These are phyloP conservation scores for Sebastes dallii DNA, from an alignment of 2,797 vertebrate species.

Conservation along the genomic window DNA sequence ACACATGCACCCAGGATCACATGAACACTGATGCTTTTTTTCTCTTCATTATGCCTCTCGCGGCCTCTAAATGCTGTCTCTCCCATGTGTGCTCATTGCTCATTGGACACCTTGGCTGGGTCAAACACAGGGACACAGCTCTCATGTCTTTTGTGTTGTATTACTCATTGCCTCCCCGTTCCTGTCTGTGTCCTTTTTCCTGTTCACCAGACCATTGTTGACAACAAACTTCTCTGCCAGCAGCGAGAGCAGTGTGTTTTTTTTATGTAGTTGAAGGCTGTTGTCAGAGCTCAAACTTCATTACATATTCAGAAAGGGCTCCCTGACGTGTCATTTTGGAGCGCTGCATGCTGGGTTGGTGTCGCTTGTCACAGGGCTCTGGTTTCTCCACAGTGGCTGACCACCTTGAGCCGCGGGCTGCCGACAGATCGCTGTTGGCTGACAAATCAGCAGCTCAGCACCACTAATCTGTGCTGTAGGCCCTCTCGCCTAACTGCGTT, in stretches of 20 bases:
- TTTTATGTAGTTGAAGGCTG: constrained; percentile 52
- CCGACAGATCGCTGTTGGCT: constrained; percentile 69
- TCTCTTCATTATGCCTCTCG: constrained; percentile 21
- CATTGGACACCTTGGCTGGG: constrained; percentile 40
- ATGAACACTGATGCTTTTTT: neutral
- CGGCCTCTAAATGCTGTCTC: constrained; percentile 35
- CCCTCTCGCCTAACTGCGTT: constrained; percentile 67
- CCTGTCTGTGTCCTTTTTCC: constrained; percentile 42
- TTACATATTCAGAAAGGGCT: constrained; percentile 64
- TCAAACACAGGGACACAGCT: constrained; percentile 45
- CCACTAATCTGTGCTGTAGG: constrained; percentile 71
- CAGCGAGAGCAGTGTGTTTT: constrained; percentile 20
- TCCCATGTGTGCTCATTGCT: constrained; percentile 6
- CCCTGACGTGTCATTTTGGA: constrained; percentile 61
- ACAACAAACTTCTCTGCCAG: constrained; percentile 59
- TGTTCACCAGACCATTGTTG: constrained; percentile 53
- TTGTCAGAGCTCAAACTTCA: constrained; percentile 59
- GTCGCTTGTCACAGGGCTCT: constrained; percentile 69
- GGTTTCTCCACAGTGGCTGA: constrained; percentile 70
- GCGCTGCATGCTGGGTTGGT: constrained; percentile 46
- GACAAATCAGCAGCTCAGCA: constrained; percentile 73
- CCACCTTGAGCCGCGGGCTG: constrained; percentile 72
- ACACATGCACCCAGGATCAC: constrained; percentile 7
- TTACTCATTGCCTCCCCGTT: constrained; percentile 49
- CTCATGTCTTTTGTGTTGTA: constrained; percentile 50